These are phyloP conservation scores for Criorhina ranunculi DNA, from an alignment of 2,888 invertebrate species.

Conservation along the genomic window DNA sequence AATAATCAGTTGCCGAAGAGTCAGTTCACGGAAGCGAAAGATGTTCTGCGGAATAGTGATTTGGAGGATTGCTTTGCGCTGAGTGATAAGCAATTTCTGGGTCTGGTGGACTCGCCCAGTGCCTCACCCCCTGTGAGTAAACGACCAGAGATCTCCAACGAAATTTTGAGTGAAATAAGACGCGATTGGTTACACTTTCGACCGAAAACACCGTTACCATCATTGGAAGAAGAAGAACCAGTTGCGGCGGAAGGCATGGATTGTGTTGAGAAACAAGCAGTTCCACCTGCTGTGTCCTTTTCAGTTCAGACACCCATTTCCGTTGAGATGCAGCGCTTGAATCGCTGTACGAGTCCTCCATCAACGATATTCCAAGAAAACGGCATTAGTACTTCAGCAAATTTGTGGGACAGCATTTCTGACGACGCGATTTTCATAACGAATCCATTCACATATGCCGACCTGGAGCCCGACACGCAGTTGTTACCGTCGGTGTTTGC, in stretches of 20 bases:
- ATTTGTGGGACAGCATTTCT: conserved; percentile 73
- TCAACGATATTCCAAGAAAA: conserved; percentile 63
- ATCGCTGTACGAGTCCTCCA: conserved; percentile 45
- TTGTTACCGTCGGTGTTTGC: conserved; percentile 80
- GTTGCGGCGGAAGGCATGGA: conserved; percentile 73
- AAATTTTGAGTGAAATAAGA: conserved; percentile 82
- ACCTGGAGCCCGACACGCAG: conserved; percentile 82
- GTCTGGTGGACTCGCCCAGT: conserved; percentile 32
- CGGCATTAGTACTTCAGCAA: conserved; percentile 61
- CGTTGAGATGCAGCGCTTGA: conserved; percentile 82
- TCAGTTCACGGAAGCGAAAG: conserved; percentile 73
- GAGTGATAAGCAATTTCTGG: conserved; percentile 40
- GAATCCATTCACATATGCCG: conserved; percentile 82
- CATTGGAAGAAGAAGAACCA: conserved; percentile 29
- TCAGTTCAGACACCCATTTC: conserved; percentile 82
- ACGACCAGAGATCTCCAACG: conserved; percentile 82
- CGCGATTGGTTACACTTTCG: conserved; percentile 84
- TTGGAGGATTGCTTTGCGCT: conserved; percentile 51
- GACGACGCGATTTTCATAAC: conserved; percentile 80
- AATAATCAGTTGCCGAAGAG: conserved; percentile 73
- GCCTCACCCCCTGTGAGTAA: conserved; percentile 81
- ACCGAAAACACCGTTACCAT: conserved; percentile 83
- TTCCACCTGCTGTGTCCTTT: conserved; percentile 80
- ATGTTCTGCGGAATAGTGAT: conserved; percentile 59
- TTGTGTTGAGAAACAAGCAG: conserved; percentile 73